phyloP scores from a whole-genome alignment of 2,113 vertebrate genomes.

The Dendrocopos noguchii region DNA sequence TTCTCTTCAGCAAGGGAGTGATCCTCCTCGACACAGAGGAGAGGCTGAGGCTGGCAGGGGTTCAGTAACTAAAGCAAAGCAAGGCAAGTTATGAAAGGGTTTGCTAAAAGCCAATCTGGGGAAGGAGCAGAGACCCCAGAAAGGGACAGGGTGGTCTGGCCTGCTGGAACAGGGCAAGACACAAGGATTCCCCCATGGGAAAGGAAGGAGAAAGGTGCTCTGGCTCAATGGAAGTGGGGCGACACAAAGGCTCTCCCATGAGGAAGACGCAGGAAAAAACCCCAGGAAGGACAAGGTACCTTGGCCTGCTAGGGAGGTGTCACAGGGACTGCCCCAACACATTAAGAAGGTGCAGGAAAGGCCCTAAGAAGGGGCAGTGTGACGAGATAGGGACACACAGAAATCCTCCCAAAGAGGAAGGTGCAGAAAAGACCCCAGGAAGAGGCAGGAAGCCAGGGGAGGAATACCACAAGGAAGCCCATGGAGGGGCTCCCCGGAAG shows the following conservation, averaged over 20 bases:
- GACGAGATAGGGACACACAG: background rate
- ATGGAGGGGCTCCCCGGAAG: background rate
- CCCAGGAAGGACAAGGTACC: background rate
- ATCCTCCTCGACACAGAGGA: background rate
- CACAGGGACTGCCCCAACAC: background rate
- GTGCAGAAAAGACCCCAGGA: background rate
- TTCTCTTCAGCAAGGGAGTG: background rate
- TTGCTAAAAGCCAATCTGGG: background rate
- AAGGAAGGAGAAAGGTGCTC: background rate
- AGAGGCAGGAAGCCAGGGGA: background rate
- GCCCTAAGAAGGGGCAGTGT: background rate
- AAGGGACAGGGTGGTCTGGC: background rate
- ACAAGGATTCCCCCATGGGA: background rate
- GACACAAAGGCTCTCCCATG: accelerated
- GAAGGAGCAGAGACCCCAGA: background rate
- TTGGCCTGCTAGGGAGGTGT: background rate
- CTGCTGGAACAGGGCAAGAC: background rate
- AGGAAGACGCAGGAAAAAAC: background rate
- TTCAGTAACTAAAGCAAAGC: background rate
- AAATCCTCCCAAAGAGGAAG: background rate
- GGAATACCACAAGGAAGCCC: background rate
- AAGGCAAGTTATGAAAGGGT: background rate
- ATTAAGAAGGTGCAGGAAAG: background rate
- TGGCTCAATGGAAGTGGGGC: background rate
- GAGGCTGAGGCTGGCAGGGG: background rate